Base-by-base conservation (phyloP, 92 coral and sea anemone genomes). In the Actinostola sp. region DNA sequence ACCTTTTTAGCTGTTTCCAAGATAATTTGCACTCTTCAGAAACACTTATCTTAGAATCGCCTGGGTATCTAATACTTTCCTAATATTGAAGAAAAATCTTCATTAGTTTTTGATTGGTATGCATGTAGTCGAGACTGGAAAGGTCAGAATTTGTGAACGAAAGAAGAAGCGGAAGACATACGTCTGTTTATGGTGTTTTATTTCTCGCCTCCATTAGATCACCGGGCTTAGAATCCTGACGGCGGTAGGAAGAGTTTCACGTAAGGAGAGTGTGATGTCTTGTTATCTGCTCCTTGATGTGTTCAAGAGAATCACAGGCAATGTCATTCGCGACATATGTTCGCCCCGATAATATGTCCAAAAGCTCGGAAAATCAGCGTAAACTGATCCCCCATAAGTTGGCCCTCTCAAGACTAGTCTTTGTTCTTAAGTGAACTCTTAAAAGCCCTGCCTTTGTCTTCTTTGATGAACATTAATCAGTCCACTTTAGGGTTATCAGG, bases 371-470 rank as follows among this genome's bases (percentile, higher is more conserved):
- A 52, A 44, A 63, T 57, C 68, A 41, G 45, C 54, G 81, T 75
- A 75, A 75, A 50, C 72, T 64, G 81, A 75, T 75, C 81, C 41
- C 17, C n/a, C 25, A 64, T 75, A 75, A 63, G 81, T 51, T 65
- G 81, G 81, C 45, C 53, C 29, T 45, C 81, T 75, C 69, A 58
- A 75, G 81, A 51, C 62, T 17, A 32, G 27, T 25, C 72, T 29
- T 75, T 75, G 81, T 75, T 52, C 53, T 61, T 28, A 38, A 71
- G 77, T 71, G 66, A 55, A 71, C 77, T 44, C 77, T 67, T 86
- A 90, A 90, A 86, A 86, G 89, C 83, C 70, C 81, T 73, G 31
- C 87, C 71, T 83, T 90, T 84, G 90, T 84, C 78, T 51, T 32
- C 52, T 34, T 58, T 50, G 89, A 66, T 71, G 81, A 85, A 85